These are phyloP conservation scores for Eupleurogrammus muticus DNA, from an alignment of 2,797 vertebrate species.

Conservation along the genomic window DNA sequence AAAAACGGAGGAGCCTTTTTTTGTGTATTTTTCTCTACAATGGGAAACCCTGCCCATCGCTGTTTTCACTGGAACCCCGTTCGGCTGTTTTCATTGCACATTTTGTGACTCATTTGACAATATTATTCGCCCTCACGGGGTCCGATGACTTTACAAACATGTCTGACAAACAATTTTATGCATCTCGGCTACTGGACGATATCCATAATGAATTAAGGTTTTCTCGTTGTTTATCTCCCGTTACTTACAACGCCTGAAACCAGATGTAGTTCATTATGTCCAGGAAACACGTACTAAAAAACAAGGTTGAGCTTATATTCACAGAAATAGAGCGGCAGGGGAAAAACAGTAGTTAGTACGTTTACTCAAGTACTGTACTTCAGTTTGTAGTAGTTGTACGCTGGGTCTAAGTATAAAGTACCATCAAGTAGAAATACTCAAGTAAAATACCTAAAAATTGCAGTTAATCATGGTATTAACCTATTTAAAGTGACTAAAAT, in stretches of 20 bases:
- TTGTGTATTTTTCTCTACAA: conserved; percentile 46
- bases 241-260: background rate
- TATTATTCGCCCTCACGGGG: conserved; percentile 7
- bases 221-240: background rate
- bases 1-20: conserved; percentile 37
- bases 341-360: too few species aligned
- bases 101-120: conserved; percentile 38
- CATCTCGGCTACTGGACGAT: background rate
- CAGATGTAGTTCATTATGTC: background rate
- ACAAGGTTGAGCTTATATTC: conserved; percentile 8
- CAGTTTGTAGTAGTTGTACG: too few species aligned
- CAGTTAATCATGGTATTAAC: too few species aligned
- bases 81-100: conserved; percentile 52
- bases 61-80: conserved; percentile 56
- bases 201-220: background rate
- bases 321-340: background rate
- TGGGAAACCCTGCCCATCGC: conserved; percentile 53
- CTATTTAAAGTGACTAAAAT: too few species aligned
- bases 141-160: background rate
- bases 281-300: conserved; percentile 1
- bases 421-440: too few species aligned
- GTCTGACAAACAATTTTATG: background rate
- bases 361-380: too few species aligned
- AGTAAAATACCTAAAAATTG: too few species aligned
- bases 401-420: too few species aligned